These are phyloP conservation scores for Xenopus tropicalis DNA, from an alignment of 2,113 vertebrate genomes.

Conservation along the genomic window UCB_Xtro_10.0 CM004443.2:72931001-72931500, in stretches of 20 bases:
- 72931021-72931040: no score
- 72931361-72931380: not conserved
- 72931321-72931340: not conserved
- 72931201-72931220: slow-evolving; percentile 38
- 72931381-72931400: no score
- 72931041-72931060: no score
- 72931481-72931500: no score
- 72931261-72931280: slow-evolving; percentile 17
- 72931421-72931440: no score
- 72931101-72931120: not conserved
- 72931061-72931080: no score
- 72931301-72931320: slow-evolving; percentile 1
- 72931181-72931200: slow-evolving; percentile 32
- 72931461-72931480: not conserved
- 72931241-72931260: slow-evolving; percentile 35
- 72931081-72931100: no score
- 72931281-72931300: slow-evolving; percentile 21
- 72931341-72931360: not conserved
- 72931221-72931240: slow-evolving; percentile 43
- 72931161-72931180: slow-evolving; percentile 23
- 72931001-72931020: no score
- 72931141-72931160: slow-evolving; percentile 32
- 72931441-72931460: no score
- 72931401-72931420: no score
- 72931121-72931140: slow-evolving; percentile 5